Evolutionary conservation across 2,797 vertebrate genomes (phyloP), one percentile per base, ranked within the genome.

Genomic region (Sylvilagus floridanus): DNA sequence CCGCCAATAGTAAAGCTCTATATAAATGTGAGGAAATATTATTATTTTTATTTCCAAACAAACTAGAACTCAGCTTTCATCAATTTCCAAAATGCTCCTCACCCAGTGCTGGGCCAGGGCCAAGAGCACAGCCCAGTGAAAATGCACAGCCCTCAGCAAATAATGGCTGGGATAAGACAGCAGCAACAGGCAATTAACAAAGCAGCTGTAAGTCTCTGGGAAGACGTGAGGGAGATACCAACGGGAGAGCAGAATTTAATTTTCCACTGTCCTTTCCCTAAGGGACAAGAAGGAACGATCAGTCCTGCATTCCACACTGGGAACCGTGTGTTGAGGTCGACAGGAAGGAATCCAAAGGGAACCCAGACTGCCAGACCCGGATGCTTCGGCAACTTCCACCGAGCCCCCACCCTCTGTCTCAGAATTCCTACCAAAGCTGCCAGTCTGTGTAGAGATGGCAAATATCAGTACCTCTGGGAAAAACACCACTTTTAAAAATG

Each of bases 181-280:
- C 91, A 93, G 93, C 93, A 93, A 96, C 92, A 96, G 87, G 92
- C 96, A 97, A 96, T 97, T 97, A 96, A 95, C 95, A 95, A 84
- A 95, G 87, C 96, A 97, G 96, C 95, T 97, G 93, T 83, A 93
- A 35, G 94, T 94, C 93, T 94, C 90, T 42, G 62, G 88, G 92
- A 97, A 91, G 91, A 95, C 22, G 50, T 68, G 93, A 96, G 81
- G 78, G 83, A 93, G 92, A 91, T 89, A 75, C 69, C 91, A 94
- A 96, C 14, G 1, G 92, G 71, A 75, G 42, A 92, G 93, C 83
- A 86, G 85, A 84, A 76, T 91, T 92, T 83, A 85, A 79, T 95
- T 87, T 94, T 66, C 63, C 62, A 37, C 60, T 84, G 24, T 84
- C 86, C 57, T 91, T 91, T 94, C 88, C 88, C 79, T 87, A 22